Evolutionary conservation across 2,113 vertebrate species (phyloP), one percentile per base, ranked within the genome.

Genomic region (Strix aluco): DNA sequence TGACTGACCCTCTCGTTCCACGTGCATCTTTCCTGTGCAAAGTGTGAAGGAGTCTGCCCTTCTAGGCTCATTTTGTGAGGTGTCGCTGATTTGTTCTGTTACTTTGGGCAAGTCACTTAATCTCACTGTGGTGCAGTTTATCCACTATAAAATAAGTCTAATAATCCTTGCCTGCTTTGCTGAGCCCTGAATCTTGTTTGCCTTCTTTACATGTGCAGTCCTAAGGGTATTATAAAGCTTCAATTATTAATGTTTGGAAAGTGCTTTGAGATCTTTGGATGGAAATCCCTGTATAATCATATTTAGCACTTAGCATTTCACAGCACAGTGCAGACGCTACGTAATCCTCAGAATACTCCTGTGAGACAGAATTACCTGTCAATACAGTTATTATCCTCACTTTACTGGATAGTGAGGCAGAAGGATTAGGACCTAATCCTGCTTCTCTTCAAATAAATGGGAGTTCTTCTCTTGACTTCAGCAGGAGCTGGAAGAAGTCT

Each of bases 301-400:
- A 97, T 97, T 97, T 97, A 97, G 96, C 97, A 97, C 95, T 97
- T 96, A 97, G 96, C 93, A 93, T 96, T 97, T 97, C 94, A 96
- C 91, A 96, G 95, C 94, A 94, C 96, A 94, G 86, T 95, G 94
- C 91, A 97, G 95, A 97, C 92, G 49, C 91, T 97, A 94, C 96
- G 95, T 97, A 96, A 97, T 96, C 96, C 97, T 92, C 55, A 20
- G 71, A 86, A 95, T 92, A 95, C 89, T 97, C 95, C 96, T 97
- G 94, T 96, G 97, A 96, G 97, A 97, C 97, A 97, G 97, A 97
- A 96, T 97, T 97, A 97, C 96, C 92, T 97, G 97, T 96, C 91
- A 97, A 97, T 97, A 95, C 97, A 97, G 95, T 97, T 97, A 97
- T 97, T 97, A 97, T 97, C 97, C 93, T 96, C 87, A 96, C 93